Base-by-base conservation (phyloP, 2,113 vertebrate species). In the Pitta sordida region DNA sequence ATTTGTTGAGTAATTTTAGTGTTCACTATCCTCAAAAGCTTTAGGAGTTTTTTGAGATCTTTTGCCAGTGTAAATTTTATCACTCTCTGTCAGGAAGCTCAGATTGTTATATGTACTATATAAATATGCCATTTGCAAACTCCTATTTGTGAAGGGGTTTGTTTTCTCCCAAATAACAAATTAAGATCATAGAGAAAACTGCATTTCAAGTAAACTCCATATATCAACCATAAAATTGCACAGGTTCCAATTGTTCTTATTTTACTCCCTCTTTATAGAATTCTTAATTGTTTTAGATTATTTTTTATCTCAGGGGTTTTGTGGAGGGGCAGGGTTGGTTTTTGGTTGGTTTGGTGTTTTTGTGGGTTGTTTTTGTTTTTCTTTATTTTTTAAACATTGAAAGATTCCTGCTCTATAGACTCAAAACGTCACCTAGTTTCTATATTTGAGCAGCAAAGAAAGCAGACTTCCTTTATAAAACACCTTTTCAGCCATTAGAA, bases 391-490 rank as follows among this genome's bases (percentile, higher is more conserved):
- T 73, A 6, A 49, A 2, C 10, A 36, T 3, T 23, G n/a, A 68
- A 75, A 70, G 48, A 65, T 86, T 37, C 24, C 30, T 46, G 29
- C 10, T 65, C 43, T 78, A 13, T 2, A 8, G 32, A 89, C 43
- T 13, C 76, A 58, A 87, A 71, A 87, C 27, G 9, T 85, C 78
- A 79, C 58, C 48, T 52, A 87, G 15, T 90, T 93, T 93, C 81
- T 60, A 53, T 32, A 64, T 90, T 9, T 95, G 41, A 91, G 12
- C 22, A 41, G 13, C 27, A 78, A 87, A 87, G 41, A 65, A 85
- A 89, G 13, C 7, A 60, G 41, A 23, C 15, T 68, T 78, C 17
- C 41, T 78, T 52, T 68, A 32, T 24, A 44, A 92, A 91, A 52
- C 4, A 51, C 8, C 13, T 83, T 51, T 82, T 6, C 22, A 36